Evolutionary conservation across 2,888 invertebrate genomes (phyloP).

Genomic region (Pterobdella sp.): DNA sequence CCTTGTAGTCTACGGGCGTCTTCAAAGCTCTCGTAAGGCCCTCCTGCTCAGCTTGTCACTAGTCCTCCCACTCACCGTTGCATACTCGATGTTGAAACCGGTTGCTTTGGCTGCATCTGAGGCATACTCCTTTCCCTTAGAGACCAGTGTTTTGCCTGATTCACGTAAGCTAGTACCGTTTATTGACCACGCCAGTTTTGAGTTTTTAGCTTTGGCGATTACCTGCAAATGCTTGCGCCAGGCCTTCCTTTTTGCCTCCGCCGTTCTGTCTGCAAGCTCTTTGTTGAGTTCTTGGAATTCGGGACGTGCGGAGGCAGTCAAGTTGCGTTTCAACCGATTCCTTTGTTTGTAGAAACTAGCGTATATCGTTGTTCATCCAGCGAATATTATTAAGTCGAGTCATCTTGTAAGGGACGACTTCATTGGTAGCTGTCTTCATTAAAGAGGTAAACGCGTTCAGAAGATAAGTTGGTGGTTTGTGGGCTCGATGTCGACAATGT

Average conservation of each 20-base stretch:
- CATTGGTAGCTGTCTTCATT: no score
- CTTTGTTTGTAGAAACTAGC: no score
- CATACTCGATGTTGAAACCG: background rate
- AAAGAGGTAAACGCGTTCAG: no score
- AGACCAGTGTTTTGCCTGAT: background rate
- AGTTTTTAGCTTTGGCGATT: background rate
- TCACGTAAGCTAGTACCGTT: background rate
- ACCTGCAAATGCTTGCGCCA: background rate
- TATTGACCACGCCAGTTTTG: background rate
- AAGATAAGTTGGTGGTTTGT: no score
- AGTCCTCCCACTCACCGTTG: background rate
- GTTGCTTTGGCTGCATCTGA: background rate
- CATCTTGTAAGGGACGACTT: no score
- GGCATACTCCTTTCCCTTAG: background rate
- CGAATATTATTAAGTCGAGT: no score
- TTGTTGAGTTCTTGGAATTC: no score
- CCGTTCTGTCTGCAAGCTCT: background rate
- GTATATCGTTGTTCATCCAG: no score
- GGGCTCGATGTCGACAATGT: no score
- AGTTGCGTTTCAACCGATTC: no score
- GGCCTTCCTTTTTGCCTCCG: background rate
- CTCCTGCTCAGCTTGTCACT: no score
- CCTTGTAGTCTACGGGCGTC: background rate
- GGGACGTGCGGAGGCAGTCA: no score
- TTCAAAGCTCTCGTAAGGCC: background rate